Base-by-base conservation (phyloP, 2,113 vertebrate species). In the Cricetomys ansorgei region DNA sequence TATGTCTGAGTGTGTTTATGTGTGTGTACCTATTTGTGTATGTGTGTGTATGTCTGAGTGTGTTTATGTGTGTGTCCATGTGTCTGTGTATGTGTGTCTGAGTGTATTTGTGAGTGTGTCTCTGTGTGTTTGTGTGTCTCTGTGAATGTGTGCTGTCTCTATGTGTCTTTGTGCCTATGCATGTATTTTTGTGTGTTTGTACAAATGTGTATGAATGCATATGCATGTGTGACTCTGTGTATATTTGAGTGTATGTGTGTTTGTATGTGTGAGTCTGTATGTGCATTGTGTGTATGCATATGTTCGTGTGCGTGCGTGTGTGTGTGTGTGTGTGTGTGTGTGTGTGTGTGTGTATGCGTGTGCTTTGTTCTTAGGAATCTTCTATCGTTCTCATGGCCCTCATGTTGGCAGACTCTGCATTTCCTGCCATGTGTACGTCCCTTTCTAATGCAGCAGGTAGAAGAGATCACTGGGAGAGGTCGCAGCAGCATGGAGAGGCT, bases 351-450 rank as follows among this genome's bases (percentile, higher is more conserved):
- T 40, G 10, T 72, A 27, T 31, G 7, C 96, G 98, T 98, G 98
- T 98, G 98, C 98, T 98, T 98, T 98, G 98, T 98, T 98, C 98
- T 98, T 0, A 98, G 98, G 98, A 98, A 98, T 98, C 98, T 98
- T 96, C 98, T 98, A 98, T 98, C 98, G 98, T 98, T 98, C 98
- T 97, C 98, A 94, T 98, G 98, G 98, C 97, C 98, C 97, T 97
- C 97, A 96, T 98, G 96, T 98, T 98, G 98, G 98, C 98, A 98
- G 96, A 97, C 97, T 98, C 97, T 93, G 96, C 91, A 95, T 98
- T 98, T 96, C 98, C 98, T 97, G 98, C 96, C 97, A 95, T 86
- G 97, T 89, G 64, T 43, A 83, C 96, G 97, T 98, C 90, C 70
- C 97, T 98, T 98, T 98, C 94, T 97, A 55, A 96, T 76, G 94